A percentile compares a stretch with the other conserved stretches of the same genome.
phyloP scores from a whole-genome alignment of 1,140 invertebrate species.

The Plectrocnemia conspersa region DNA sequence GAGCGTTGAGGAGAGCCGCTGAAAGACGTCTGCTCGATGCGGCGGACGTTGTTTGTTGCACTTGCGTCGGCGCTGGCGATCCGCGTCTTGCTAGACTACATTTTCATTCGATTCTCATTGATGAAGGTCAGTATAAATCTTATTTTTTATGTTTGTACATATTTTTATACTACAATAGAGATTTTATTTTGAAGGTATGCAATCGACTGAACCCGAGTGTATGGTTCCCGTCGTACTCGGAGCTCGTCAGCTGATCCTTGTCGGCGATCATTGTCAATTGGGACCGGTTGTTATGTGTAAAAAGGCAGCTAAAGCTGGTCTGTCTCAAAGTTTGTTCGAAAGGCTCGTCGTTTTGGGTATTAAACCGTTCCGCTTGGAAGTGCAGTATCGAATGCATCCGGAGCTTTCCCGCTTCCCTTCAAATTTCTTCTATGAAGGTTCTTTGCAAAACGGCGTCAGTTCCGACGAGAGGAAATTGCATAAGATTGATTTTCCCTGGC shows the following conservation, averaged over 20 bases:
- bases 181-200: conserved; percentile 58
- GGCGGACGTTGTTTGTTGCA: conserved; percentile 98
- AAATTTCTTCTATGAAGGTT: conserved; percentile 99
- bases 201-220: conserved; percentile 97
- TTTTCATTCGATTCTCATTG: conserved; percentile 96
- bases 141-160: not conserved
- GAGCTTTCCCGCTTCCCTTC: conserved; percentile 96
- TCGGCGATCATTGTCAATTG: conserved; percentile 98
- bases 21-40: conserved; percentile 91
- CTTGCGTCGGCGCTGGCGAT: conserved; percentile 98
- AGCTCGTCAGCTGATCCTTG: conserved; percentile 92
- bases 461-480: conserved; percentile 86
- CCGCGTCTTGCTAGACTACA: conserved; percentile 84
- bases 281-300: conserved; percentile 99
- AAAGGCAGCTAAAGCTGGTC: conserved; percentile 92
- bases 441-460: conserved; percentile 96
- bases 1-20: conserved; percentile 84
- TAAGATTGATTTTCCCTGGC: conserved; percentile 98
- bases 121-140: conserved; percentile 75
- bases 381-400: conserved; percentile 99
- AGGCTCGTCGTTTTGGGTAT: conserved; percentile 94
- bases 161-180: not conserved
- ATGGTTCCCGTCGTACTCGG: conserved; percentile 98
- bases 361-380: conserved; percentile 89
- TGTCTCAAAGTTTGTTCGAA: conserved; percentile 97